These are phyloP conservation scores for Echinometra lucunter DNA, from an alignment of 53 echinoderm and acorn worm genomes.

Conservation along the genomic window DNA sequence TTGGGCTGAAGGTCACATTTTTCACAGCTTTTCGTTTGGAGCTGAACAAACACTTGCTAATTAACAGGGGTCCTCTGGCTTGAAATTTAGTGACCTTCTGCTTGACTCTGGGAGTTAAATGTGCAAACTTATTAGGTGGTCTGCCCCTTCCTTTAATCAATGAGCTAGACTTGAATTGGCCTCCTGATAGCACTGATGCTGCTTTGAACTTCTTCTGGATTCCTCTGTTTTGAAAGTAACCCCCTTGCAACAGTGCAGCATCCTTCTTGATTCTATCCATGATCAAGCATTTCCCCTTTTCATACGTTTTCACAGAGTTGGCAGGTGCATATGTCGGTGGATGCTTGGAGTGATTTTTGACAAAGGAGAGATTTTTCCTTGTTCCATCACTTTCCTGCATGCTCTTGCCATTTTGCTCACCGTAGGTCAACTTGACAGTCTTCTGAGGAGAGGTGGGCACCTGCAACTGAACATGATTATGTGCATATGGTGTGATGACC, in stretches of 20 bases:
- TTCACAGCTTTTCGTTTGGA: neutral
- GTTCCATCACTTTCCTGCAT: neutral
- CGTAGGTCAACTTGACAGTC: slow-evolving; percentile 12
- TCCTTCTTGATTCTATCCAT: slow-evolving; percentile 16
- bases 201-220: slow-evolving; percentile 6
- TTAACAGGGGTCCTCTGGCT: neutral
- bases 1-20: neutral
- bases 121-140: neutral
- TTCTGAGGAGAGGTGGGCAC: neutral
- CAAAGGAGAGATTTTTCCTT: neutral
- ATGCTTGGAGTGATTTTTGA: neutral
- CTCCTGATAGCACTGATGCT: too few relatives aligned
- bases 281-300: neutral
- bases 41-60: slow-evolving; percentile 29
- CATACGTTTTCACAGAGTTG: neutral
- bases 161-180: neutral
- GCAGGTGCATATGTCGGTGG: neutral
- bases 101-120: neutral
- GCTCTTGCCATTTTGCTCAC: neutral
- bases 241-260: neutral
- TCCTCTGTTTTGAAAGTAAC: neutral
- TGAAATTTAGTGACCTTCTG: neutral
- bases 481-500: neutral
- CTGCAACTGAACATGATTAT: neutral
- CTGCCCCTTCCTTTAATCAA: neutral